A percentile compares a stretch with the other conserved stretches of the same genome.
Conservation (phyloP, 2,888 invertebrate genomes). For the Philereme vetulata region DNA sequence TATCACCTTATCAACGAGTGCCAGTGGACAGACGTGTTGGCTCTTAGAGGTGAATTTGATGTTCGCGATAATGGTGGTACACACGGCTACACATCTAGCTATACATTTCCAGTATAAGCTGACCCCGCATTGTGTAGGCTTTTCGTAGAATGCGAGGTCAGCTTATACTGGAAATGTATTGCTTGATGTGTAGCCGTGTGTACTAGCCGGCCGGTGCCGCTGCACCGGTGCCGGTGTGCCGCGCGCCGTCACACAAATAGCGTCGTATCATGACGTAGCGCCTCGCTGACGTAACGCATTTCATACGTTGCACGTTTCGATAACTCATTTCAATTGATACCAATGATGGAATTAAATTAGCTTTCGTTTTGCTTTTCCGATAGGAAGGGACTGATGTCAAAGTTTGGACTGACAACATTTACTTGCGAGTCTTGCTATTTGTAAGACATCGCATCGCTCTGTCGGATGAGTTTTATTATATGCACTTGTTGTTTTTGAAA, state of each 20-base stretch:
- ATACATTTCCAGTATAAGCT: too few species aligned
- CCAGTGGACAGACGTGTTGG: conserved; percentile 43
- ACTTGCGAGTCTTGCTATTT: too few species aligned
- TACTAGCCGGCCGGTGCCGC: conserved; percentile 27
- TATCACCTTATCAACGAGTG: conserved; percentile 56
- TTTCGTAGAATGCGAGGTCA: too few species aligned
- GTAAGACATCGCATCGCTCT: background rate
- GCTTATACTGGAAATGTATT: too few species aligned
- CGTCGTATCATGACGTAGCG: conserved; percentile 29
- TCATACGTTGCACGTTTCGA: conserved; percentile 30
- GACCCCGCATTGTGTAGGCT: too few species aligned
- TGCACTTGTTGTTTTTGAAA: conserved; percentile 41
- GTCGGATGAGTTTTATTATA: conserved; percentile 12
- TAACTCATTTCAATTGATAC: conserved; percentile 40
- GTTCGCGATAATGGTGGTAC: conserved; percentile 48
- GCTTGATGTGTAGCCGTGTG: too few species aligned
- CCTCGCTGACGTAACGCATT: conserved; percentile 35
- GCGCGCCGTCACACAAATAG: conserved; percentile 32
- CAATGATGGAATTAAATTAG: conserved; percentile 19
- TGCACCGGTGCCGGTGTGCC: conserved; percentile 16
- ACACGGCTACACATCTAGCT: too few species aligned
- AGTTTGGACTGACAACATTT: background rate
- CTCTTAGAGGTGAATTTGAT: conserved; percentile 58
- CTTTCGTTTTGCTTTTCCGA: conserved; percentile 13
- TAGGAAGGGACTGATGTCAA: conserved; percentile 20